These are phyloP conservation scores for Sinhomidia bicolor DNA, from an alignment of 2,888 invertebrate genomes.

Conservation along the genomic window DNA sequence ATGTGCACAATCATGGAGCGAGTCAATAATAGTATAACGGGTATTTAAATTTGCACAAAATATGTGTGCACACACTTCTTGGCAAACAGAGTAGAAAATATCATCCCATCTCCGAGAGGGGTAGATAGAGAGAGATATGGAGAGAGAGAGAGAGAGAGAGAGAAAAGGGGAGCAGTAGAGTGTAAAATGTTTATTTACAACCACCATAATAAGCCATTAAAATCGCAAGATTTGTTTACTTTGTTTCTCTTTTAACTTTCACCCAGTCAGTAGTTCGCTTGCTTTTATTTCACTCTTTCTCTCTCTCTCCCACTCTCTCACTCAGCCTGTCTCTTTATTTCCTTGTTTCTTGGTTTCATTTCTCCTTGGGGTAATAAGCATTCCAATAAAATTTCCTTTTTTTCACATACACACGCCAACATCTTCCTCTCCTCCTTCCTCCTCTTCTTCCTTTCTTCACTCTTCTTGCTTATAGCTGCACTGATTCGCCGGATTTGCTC, in stretches of 20 bases:
- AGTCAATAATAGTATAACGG: too few species aligned
- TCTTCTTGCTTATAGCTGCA: background rate
- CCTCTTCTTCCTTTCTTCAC: background rate
- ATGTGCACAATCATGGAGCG: too few species aligned
- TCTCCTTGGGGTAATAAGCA: constrained; percentile 45
- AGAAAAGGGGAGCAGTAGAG: background rate
- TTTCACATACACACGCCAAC: background rate
- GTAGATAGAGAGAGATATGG: too few species aligned
- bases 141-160: too few species aligned
- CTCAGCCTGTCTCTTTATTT: background rate
- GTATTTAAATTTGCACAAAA: too few species aligned
- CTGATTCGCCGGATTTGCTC: background rate
- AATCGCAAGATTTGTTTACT: background rate
- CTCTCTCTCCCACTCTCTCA: background rate
- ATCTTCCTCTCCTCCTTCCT: background rate
- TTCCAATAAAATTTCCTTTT: constrained; percentile 28
- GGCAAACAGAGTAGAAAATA: too few species aligned
- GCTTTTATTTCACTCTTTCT: background rate
- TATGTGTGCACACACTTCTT: too few species aligned
- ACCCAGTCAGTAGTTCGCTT: background rate
- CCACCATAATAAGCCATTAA: constrained; percentile 17
- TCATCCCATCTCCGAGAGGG: too few species aligned
- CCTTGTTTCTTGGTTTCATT: constrained; percentile 19
- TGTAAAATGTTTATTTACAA: constrained; percentile 11
- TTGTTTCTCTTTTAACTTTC: background rate